A percentile compares a stretch with the other conserved stretches of the same genome.
Conservation (phyloP, 2,797 vertebrate species). For the Eulemur rubriventer region DNA sequence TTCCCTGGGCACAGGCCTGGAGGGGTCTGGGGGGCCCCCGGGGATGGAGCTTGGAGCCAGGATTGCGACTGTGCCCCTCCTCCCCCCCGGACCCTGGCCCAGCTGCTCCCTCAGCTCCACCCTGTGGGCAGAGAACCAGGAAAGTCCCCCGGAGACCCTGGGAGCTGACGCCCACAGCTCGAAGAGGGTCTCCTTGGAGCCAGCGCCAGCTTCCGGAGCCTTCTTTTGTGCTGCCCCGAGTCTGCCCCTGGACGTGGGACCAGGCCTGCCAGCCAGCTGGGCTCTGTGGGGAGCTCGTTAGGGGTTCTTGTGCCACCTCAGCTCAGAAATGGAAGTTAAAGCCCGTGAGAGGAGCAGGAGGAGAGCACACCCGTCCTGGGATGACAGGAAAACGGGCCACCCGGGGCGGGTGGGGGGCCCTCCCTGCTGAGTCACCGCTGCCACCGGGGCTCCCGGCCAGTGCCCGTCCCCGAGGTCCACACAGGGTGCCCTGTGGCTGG, state of each 20-base stretch:
- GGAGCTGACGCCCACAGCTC: neutral
- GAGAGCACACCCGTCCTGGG: neutral
- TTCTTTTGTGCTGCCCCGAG: neutral
- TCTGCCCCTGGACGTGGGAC: neutral
- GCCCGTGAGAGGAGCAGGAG: neutral
- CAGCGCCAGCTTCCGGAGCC: neutral
- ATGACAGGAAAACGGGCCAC: neutral
- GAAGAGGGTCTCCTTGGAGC: neutral
- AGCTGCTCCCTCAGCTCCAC: neutral
- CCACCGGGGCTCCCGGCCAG: accelerated
- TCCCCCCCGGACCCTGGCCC: neutral
- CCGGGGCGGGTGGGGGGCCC: accelerated
- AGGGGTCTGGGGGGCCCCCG: neutral
- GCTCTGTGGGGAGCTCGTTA: neutral
- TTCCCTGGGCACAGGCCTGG: neutral
- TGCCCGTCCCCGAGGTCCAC: neutral
- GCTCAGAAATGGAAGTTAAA: slow-evolving; percentile 11
- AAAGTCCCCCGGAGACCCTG: neutral
- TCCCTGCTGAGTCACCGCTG: neutral
- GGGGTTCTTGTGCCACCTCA: neutral
- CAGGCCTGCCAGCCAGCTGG: neutral
- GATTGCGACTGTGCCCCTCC: no score
- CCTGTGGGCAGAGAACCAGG: neutral
- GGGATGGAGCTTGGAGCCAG: no score
- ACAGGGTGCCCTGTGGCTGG: accelerated